Conservation (phyloP, 1,140 invertebrate genomes). For the Nilaparvata lugens region DNA sequence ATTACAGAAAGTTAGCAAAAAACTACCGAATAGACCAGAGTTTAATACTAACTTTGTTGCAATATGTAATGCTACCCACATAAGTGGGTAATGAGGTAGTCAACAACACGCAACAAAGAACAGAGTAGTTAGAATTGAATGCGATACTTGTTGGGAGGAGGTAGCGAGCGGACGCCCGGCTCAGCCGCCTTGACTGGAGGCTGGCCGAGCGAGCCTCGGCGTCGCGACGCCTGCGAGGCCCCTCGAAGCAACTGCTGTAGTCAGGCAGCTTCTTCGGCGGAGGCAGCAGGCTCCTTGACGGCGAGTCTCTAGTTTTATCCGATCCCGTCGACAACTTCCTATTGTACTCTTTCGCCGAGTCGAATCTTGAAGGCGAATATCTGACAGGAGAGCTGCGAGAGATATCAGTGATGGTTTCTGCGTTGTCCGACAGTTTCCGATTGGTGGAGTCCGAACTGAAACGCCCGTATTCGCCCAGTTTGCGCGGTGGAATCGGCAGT, state of each 20-base stretch:
- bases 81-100: background rate
- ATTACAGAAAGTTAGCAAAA: too few species aligned
- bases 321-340: constrained; percentile 16
- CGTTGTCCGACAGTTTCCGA: constrained; percentile 8
- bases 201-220: constrained; percentile 25
- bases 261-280: constrained; percentile 28
- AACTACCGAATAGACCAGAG: too few species aligned
- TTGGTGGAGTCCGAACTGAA: constrained; percentile 13
- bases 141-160: constrained; percentile 30
- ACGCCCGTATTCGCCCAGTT: constrained; percentile 25
- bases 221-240: constrained; percentile 13
- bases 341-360: constrained; percentile 12
- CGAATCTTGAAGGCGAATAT: constrained; percentile 14
- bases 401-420: too few species aligned
- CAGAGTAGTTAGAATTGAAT: constrained; percentile 26
- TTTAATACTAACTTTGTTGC: too few species aligned
- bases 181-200: constrained; percentile 8
- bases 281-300: constrained; percentile 25
- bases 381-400: constrained; percentile 9
- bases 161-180: constrained; percentile 25
- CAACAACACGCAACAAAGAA: background rate
- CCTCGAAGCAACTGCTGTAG: constrained; percentile 23
- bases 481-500: constrained; percentile 18
- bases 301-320: constrained; percentile 20
- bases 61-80: too few species aligned